These are phyloP conservation scores for Dreissena polymorpha DNA, from an alignment of 1,140 invertebrate genomes.

Conservation along the genomic window DNA sequence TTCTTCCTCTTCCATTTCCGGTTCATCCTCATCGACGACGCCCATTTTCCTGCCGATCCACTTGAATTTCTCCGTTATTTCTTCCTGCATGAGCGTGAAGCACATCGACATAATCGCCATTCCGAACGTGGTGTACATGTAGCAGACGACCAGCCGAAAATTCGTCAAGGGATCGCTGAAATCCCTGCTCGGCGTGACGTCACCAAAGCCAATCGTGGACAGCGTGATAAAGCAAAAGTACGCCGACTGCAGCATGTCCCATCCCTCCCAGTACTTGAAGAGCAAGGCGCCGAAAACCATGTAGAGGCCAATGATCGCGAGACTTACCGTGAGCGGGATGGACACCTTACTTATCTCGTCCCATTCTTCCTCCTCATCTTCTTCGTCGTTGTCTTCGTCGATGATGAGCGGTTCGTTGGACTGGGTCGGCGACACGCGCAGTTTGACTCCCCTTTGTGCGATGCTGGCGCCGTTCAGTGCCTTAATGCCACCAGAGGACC, in stretches of 20 bases:
- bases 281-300: conserved; percentile 94
- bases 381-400: conserved; percentile 64
- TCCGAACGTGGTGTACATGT: conserved; percentile 87
- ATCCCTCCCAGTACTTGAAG: conserved; percentile 91
- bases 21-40: conserved; percentile 78
- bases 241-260: conserved; percentile 94
- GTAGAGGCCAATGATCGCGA: conserved; percentile 93
- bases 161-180: conserved; percentile 83
- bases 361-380: conserved; percentile 75
- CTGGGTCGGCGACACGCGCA: conserved; percentile 32
- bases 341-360: conserved; percentile 77
- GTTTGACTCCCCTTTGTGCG: conserved; percentile 45
- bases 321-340: conserved; percentile 91
- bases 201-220: conserved; percentile 93
- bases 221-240: conserved; percentile 96
- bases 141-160: conserved; percentile 86
- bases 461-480: conserved; percentile 56
- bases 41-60: conserved; percentile 83
- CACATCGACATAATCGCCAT: conserved; percentile 99
- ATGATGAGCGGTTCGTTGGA: conserved; percentile 65
- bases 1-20: conserved; percentile 57
- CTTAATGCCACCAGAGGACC: conserved; percentile 65
- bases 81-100: conserved; percentile 97
- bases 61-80: conserved; percentile 85
- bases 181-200: conserved; percentile 93